Conservation (phyloP, 2,113 vertebrate genomes). For the Ardeotis arabs region DNA sequence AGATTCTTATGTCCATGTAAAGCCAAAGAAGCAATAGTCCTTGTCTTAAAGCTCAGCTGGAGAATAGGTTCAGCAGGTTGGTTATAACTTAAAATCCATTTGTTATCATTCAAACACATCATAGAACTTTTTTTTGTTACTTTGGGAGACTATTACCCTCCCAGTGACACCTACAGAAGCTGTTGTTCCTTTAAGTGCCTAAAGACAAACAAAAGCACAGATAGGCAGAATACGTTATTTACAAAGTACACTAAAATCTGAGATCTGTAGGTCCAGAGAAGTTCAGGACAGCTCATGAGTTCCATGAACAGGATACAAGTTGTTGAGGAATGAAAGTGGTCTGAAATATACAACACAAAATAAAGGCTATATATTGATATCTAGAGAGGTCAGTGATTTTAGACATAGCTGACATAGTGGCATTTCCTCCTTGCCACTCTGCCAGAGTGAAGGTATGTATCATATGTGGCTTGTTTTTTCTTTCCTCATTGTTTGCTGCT, state of each 20-base stretch:
- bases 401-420: not conserved
- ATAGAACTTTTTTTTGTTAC: not conserved
- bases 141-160: not conserved
- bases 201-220: not conserved
- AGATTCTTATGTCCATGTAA: not conserved
- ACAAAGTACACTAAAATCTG: not conserved
- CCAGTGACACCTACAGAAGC: not conserved
- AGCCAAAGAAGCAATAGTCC: not conserved
- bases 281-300: not conserved
- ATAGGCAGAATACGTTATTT: not conserved
- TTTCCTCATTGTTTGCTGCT: not conserved
- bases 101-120: not conserved
- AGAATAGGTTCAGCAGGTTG: not conserved
- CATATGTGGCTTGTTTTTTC: not conserved
- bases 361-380: not conserved
- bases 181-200: not conserved
- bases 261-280: not conserved
- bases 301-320: not conserved
- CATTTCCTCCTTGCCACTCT: not conserved
- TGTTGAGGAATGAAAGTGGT: not conserved
- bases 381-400: not conserved
- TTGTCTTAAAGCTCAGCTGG: not conserved
- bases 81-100: not conserved
- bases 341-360: not conserved
- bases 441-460: not conserved